Conservation (phyloP, 2,797 vertebrate genomes). For the Tangara arthus region DNA sequence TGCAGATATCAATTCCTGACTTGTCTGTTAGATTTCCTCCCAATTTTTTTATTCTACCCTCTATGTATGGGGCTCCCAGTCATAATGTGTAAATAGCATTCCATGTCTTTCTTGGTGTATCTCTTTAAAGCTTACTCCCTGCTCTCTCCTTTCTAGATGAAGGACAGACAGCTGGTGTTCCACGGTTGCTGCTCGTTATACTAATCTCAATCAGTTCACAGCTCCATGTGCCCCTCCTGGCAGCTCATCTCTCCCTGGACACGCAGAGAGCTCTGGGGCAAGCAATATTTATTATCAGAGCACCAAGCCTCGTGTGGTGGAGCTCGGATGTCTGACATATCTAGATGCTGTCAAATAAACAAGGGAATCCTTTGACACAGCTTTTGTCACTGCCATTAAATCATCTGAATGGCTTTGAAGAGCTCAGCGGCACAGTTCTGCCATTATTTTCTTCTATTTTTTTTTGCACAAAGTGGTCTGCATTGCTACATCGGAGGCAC, state of each 20-base stretch:
- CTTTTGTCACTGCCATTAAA: slow-evolving; percentile 6
- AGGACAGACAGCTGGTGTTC: not conserved
- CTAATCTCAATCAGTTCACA: slow-evolving; percentile 41
- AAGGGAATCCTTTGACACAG: not conserved
- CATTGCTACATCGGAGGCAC: not conserved
- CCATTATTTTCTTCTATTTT: not conserved
- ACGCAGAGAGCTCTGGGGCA: not conserved
- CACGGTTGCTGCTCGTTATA: not conserved
- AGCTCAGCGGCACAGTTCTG: not conserved
- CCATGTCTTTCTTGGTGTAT: not conserved
- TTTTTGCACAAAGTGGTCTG: not conserved
- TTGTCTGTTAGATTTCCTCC: not conserved
- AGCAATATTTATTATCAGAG: not conserved
- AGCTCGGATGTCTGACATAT: not conserved
- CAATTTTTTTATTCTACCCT: not conserved
- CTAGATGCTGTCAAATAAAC: not conserved
- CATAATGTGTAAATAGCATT: not conserved
- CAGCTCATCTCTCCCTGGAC: not conserved
- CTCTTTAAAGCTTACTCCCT: not conserved
- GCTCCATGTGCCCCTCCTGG: not conserved
- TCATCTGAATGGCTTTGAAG: slow-evolving; percentile 1
- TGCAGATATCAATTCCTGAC: not conserved
- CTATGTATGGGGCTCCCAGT: not conserved
- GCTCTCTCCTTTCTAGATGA: not conserved
- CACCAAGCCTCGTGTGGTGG: not conserved